phyloP scores from a whole-genome alignment of 1,140 invertebrate genomes.

The Anoplolepis gracilipes region DNA sequence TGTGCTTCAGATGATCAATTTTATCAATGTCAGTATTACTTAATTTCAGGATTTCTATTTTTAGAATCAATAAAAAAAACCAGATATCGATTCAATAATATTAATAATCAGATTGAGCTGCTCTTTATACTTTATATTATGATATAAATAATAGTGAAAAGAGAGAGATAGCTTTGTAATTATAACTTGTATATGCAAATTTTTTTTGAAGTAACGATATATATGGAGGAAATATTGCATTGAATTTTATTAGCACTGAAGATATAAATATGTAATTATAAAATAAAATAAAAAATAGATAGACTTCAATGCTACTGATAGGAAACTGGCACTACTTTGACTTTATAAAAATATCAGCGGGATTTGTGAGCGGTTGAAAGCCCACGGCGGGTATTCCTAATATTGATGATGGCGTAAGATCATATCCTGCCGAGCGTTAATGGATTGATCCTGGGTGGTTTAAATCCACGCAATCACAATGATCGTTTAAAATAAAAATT shows the following conservation, averaged over 20 bases:
- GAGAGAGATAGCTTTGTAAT: background rate
- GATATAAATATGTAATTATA: background rate
- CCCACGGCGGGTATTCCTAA: conserved; percentile 68
- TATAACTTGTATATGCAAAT: background rate
- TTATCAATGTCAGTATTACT: background rate
- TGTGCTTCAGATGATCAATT: background rate
- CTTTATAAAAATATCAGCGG: conserved; percentile 14
- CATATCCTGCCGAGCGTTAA: conserved; percentile 74
- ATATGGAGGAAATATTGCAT: background rate
- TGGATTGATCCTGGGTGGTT: conserved; percentile 77
- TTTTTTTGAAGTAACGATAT: background rate
- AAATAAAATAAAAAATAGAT: background rate
- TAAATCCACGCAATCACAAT: conserved; percentile 64
- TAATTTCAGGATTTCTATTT: background rate
- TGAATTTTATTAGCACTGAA: background rate
- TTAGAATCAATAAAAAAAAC: background rate
- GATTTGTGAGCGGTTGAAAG: conserved; percentile 41
- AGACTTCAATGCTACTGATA: background rate
- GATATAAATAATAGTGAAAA: background rate
- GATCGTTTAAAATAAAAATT: conserved; percentile 38
- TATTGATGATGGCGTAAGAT: conserved; percentile 70
- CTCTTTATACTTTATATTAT: background rate
- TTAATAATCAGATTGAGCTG: too few species aligned
- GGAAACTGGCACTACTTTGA: conserved; percentile 16
- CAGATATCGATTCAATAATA: background rate